Evolutionary conservation across 2,113 vertebrate species (phyloP).

Genomic region (Psettodes erumei): DNA sequence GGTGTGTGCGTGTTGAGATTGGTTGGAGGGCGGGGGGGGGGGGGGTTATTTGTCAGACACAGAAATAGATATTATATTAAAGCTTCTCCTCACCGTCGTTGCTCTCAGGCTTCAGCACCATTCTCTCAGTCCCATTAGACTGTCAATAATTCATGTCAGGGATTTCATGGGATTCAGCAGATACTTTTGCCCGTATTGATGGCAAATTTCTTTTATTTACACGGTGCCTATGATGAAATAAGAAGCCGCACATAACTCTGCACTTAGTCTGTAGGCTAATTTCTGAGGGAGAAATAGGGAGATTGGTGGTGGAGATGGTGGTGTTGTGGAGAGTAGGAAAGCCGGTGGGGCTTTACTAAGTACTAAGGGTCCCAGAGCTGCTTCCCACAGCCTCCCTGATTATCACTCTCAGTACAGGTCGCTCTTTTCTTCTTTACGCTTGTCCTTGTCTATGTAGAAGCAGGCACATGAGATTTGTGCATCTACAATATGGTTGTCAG

Average conservation of each 20-base stretch:
- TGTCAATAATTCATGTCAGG: slow-evolving; percentile 92
- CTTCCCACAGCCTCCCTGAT: slow-evolving; percentile 60
- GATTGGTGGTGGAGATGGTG: slow-evolving; percentile 59
- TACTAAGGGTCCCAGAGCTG: slow-evolving; percentile 70
- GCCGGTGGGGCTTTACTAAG: slow-evolving; percentile 53
- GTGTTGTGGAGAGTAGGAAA: slow-evolving; percentile 70
- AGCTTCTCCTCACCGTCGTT: slow-evolving; percentile 84
- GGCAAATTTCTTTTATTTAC: slow-evolving; percentile 90
- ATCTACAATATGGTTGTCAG: neutral
- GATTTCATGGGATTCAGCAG: slow-evolving; percentile 90
- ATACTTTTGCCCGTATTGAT: slow-evolving; percentile 88
- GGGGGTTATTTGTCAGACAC: slow-evolving; percentile 63
- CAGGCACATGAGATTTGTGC: slow-evolving; percentile 11
- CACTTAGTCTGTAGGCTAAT: slow-evolving; percentile 85
- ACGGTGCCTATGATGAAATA: slow-evolving; percentile 86
- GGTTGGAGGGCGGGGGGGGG: slow-evolving; percentile 13
- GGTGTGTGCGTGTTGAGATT: slow-evolving; percentile 14
- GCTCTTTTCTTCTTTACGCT: slow-evolving; percentile 37
- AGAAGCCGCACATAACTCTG: slow-evolving; percentile 83
- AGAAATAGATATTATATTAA: slow-evolving; percentile 85
- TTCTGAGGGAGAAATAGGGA: slow-evolving; percentile 77
- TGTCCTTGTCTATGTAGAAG: slow-evolving; percentile 10
- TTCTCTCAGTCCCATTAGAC: slow-evolving; percentile 87
- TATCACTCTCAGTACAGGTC: slow-evolving; percentile 49
- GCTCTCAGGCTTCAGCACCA: slow-evolving; percentile 85